Conservation (phyloP, 2,888 invertebrate species). For the Orchesellides sinensis region DNA sequence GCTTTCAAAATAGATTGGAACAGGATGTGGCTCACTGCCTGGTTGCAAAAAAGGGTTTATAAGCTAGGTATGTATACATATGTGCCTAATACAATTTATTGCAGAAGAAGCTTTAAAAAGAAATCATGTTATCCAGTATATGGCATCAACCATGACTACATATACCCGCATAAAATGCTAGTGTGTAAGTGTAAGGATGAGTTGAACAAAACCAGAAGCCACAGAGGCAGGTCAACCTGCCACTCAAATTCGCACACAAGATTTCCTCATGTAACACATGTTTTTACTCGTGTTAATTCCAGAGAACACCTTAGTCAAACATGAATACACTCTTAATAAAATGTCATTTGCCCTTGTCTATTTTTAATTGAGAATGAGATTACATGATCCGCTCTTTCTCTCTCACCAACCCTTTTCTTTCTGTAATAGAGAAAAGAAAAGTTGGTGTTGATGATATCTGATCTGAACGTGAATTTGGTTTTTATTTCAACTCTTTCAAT, state of each 20-base stretch:
- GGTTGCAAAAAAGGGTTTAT: no score
- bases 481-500: no score
- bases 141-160: neutral
- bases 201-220: conserved; percentile 58
- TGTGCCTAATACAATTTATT: no score
- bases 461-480: no score
- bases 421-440: neutral
- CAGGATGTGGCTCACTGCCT: neutral
- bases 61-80: no score
- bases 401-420: neutral
- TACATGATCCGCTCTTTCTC: conserved; percentile 12
- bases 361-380: conserved; percentile 49
- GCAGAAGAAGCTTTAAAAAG: neutral
- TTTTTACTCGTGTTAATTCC: conserved; percentile 59
- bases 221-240: conserved; percentile 65
- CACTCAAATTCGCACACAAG: conserved; percentile 65
- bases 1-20: neutral
- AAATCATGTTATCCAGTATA: neutral
- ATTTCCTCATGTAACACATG: conserved; percentile 53
- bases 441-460: no score
- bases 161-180: neutral
- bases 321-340: conserved; percentile 63
- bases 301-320: conserved; percentile 59
- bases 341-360: conserved; percentile 64
- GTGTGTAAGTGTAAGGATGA: neutral